A percentile compares a stretch with the other conserved stretches of the same genome.
phyloP scores from a whole-genome alignment of 2,888 invertebrate genomes.

The Ophioninae sp. region DNA sequence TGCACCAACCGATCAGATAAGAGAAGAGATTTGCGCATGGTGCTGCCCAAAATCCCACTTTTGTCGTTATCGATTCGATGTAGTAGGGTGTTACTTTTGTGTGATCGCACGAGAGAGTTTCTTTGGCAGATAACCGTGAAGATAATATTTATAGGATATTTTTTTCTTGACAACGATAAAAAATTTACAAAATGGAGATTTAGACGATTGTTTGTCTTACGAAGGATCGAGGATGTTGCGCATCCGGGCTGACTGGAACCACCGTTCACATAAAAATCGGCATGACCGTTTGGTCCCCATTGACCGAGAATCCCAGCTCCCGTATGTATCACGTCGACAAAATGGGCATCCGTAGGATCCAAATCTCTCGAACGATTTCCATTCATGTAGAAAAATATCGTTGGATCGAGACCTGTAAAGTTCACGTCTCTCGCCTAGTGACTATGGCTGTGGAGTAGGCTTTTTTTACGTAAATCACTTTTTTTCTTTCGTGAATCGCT shows the following conservation, averaged over 20 bases:
- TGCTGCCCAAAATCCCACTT: conserved; percentile 91
- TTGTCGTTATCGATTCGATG: conserved; percentile 92
- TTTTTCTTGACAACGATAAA: conserved; percentile 21
- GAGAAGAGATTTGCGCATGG: conserved; percentile 91
- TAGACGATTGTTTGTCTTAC: conserved; percentile 82
- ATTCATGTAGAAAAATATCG: conserved; percentile 92
- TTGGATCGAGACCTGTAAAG: conserved; percentile 89
- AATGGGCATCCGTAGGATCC: conserved; percentile 90
- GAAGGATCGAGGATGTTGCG: conserved; percentile 90
- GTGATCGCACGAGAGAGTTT: conserved; percentile 93
- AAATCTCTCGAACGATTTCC: conserved; percentile 90
- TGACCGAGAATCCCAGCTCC: conserved; percentile 94
- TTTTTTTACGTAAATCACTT: conserved; percentile 31
- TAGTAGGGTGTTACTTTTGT: conserved; percentile 95
- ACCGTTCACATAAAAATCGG: conserved; percentile 94
- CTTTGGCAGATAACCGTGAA: conserved; percentile 81
- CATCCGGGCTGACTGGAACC: conserved; percentile 95
- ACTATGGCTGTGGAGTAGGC: conserved; percentile 53
- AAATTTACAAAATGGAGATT: conserved; percentile 27
- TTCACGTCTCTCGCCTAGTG: conserved; percentile 46
- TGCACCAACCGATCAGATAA: conserved; percentile 93
- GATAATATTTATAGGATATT: conserved; percentile 30
- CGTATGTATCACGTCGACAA: conserved; percentile 92
- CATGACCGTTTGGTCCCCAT: conserved; percentile 94
- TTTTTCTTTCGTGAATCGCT: neutral